These are phyloP conservation scores for Pseudorectes ferrugineus DNA, from an alignment of 2,113 vertebrate genomes.

Conservation along the genomic window DNA sequence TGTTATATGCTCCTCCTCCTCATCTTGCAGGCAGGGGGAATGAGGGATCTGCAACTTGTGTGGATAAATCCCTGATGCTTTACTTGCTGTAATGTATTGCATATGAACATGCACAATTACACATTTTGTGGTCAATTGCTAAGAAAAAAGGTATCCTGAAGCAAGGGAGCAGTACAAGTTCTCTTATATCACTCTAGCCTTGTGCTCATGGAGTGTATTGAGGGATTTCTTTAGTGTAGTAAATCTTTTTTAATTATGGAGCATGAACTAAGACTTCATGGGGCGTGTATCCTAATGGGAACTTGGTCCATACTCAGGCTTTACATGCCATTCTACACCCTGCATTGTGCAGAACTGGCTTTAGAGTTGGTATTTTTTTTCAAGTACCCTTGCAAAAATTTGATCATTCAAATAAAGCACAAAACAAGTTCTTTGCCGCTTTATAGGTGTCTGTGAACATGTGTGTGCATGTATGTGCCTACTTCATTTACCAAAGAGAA, in stretches of 20 bases:
- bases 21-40: neutral
- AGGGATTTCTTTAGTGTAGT: neutral
- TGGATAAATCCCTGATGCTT: neutral
- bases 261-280: neutral
- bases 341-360: neutral
- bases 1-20: neutral
- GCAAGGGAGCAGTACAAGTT: neutral
- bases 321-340: neutral
- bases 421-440: neutral
- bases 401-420: neutral
- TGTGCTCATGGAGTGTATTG: neutral
- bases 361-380: neutral
- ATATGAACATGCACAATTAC: neutral
- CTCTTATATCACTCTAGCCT: neutral
- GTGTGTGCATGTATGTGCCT: neutral
- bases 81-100: neutral
- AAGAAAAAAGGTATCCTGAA: neutral
- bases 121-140: neutral
- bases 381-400: neutral
- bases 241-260: neutral
- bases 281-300: neutral
- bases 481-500: neutral
- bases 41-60: neutral
- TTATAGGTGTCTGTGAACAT: neutral
- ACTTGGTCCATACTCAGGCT: neutral